These are phyloP conservation scores for Penaeus japonicus DNA, from an alignment of 1,140 invertebrate genomes.

Conservation along the genomic window DNA sequence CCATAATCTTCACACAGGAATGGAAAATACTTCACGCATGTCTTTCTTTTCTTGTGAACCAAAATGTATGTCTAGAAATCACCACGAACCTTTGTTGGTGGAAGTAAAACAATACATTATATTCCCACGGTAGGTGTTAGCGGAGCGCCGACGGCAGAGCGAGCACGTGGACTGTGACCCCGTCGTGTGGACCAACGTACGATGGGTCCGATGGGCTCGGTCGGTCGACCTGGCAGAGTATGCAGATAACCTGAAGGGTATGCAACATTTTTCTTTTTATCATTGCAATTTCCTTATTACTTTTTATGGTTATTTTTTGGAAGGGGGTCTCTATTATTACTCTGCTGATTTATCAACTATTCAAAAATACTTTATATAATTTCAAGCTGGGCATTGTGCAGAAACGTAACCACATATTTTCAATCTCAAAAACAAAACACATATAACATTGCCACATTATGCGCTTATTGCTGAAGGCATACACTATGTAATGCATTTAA, in stretches of 20 bases:
- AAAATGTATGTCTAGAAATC: neutral
- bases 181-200: slow-evolving; percentile 93
- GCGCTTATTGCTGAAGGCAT: neutral
- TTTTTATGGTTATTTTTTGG: no score
- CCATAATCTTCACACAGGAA: no score
- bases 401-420: neutral
- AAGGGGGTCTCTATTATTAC: no score
- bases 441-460: neutral
- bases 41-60: neutral
- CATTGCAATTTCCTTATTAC: neutral
- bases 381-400: neutral
- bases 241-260: slow-evolving; percentile 92
- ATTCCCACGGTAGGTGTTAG: slow-evolving; percentile 73
- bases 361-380: no score
- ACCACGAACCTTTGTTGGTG: neutral
- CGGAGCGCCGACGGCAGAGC: slow-evolving; percentile 85
- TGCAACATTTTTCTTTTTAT: neutral
- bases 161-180: slow-evolving; percentile 88
- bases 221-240: slow-evolving; percentile 93
- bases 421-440: neutral
- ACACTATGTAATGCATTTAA: slow-evolving; percentile 21
- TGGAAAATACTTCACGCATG: no score
- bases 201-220: slow-evolving; percentile 90
- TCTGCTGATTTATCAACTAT: no score
- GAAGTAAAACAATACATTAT: neutral